Evolutionary conservation across 2,113 vertebrate genomes (phyloP).

Genomic region (Ammospiza caudacuta): DNA sequence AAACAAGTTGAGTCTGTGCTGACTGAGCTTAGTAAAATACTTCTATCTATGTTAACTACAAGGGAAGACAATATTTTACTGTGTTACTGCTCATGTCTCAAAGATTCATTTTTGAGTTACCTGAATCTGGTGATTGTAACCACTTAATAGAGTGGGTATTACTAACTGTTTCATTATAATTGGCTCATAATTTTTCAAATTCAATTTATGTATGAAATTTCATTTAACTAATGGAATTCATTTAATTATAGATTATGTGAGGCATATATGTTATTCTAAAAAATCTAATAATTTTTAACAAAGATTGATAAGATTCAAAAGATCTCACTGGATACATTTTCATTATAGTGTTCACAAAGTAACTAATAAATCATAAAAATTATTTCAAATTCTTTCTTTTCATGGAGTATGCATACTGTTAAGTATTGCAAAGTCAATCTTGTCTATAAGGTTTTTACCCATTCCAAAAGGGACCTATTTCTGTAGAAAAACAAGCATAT

Average conservation of each 20-base stretch:
- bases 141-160: not conserved
- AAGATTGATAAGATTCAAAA: conserved; percentile 11
- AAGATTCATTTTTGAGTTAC: not conserved
- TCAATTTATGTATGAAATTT: conserved; percentile 12
- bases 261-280: not conserved
- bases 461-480: not conserved
- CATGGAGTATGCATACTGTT: not conserved
- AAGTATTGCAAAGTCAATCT: not conserved
- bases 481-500: not conserved
- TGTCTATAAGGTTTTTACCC: not conserved
- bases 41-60: not conserved
- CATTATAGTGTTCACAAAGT: not conserved
- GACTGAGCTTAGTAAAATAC: not conserved
- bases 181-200: not conserved
- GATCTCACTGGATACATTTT: not conserved
- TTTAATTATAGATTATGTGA: not conserved
- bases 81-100: not conserved
- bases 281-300: not conserved
- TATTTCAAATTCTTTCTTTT: not conserved
- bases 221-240: conserved; percentile 44
- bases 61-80: not conserved
- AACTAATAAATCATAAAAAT: not conserved
- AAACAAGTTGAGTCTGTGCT: not conserved
- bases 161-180: not conserved
- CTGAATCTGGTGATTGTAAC: not conserved